These are phyloP conservation scores for Catostomus latipinnis DNA, from an alignment of 2,797 vertebrate genomes.

Conservation along the genomic window DNA sequence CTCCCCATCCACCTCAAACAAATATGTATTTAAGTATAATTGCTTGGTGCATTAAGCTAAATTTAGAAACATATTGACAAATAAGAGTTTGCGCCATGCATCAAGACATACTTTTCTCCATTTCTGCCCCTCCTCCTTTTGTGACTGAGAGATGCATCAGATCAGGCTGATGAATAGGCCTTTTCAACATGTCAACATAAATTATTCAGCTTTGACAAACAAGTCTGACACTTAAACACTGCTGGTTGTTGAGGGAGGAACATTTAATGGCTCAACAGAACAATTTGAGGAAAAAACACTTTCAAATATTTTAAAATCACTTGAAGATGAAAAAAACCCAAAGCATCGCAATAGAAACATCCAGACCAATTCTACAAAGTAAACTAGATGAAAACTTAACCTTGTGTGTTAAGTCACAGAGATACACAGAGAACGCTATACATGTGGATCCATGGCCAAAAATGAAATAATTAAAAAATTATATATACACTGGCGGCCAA, in stretches of 20 bases:
- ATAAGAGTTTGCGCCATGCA: background rate
- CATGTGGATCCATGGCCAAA: no score
- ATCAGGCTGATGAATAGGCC: slow-evolving; percentile 68
- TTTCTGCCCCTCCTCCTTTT: slow-evolving; percentile 18
- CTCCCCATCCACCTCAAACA: background rate
- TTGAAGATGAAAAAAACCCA: slow-evolving; percentile 3
- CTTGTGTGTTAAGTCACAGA: background rate
- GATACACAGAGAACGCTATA: background rate
- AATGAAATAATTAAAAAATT: no score
- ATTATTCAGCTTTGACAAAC: slow-evolving; percentile 81
- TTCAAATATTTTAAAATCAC: slow-evolving; percentile 6
- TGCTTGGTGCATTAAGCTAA: background rate
- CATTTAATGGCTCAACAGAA: slow-evolving; percentile 32
- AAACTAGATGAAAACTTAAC: background rate
- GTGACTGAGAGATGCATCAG: slow-evolving; percentile 60
- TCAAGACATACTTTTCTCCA: slow-evolving; percentile 3
- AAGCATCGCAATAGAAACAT: background rate
- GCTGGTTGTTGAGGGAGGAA: slow-evolving; percentile 59
- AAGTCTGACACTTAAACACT: slow-evolving; percentile 79
- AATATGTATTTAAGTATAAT: background rate
- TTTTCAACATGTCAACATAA: slow-evolving; percentile 80
- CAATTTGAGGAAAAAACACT: slow-evolving; percentile 27
- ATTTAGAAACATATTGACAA: slow-evolving; percentile 9
- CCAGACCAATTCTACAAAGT: background rate
- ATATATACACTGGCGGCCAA: no score